These are phyloP conservation scores for Nasonia giraulti DNA, from an alignment of 1,140 invertebrate species.

Conservation along the genomic window DNA sequence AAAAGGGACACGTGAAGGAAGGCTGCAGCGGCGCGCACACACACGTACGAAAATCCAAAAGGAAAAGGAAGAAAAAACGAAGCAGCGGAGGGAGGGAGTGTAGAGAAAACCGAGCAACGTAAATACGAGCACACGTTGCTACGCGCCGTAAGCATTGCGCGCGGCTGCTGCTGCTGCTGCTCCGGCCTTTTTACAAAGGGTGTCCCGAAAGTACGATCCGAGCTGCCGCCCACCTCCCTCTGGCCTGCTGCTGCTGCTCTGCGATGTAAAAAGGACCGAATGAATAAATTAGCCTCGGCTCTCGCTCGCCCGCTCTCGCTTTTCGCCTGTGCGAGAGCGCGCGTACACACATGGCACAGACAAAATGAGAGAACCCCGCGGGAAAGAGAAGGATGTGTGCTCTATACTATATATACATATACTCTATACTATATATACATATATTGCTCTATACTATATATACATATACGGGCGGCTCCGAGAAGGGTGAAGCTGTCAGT, in stretches of 20 bases:
- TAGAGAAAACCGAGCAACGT: constrained; percentile 66
- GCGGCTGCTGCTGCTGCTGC: constrained; percentile 7
- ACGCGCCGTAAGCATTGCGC: constrained; percentile 67
- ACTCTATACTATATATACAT: neutral
- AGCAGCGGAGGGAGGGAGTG: constrained; percentile 32
- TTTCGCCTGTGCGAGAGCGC: neutral
- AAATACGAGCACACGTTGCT: constrained; percentile 69
- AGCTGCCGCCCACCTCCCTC: constrained; percentile 56
- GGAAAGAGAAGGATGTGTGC: neutral
- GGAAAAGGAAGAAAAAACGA: constrained; percentile 51
- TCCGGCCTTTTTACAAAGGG: constrained; percentile 68
- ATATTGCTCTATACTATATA: neutral
- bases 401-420: neutral
- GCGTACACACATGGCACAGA: neutral
- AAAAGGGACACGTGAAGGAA: constrained; percentile 8
- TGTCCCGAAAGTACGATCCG: constrained; percentile 67
- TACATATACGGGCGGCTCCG: neutral
- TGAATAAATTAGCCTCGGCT: constrained; percentile 70
- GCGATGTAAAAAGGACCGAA: constrained; percentile 70
- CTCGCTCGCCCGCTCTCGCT: constrained; percentile 14
- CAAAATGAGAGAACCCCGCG: constrained; percentile 11
- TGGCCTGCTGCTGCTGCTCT: constrained; percentile 30
- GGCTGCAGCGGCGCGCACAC: neutral
- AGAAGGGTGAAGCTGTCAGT: constrained; percentile 55
- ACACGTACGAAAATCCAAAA: constrained; percentile 41